Conservation (phyloP, 2,888 invertebrate genomes). For the Periphyllus acericola region DNA sequence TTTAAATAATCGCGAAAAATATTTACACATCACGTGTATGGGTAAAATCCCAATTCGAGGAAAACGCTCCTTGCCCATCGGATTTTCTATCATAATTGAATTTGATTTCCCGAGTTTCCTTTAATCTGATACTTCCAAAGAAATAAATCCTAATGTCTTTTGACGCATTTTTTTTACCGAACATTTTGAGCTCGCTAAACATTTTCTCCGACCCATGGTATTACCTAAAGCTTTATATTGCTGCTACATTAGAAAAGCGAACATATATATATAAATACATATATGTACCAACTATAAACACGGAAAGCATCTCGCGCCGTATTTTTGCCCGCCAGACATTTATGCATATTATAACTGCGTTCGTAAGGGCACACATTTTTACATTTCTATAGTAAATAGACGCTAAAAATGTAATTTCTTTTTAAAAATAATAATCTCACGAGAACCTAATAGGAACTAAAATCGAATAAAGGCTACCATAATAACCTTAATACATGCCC, state of each 20-base stretch:
- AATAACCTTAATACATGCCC: too few relatives aligned
- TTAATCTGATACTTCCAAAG: conserved; percentile 15
- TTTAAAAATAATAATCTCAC: too few relatives aligned
- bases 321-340: too few relatives aligned
- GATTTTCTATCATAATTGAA: conserved; percentile 13
- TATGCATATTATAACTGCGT: too few relatives aligned
- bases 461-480: too few relatives aligned
- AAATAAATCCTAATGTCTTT: not conserved
- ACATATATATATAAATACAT: too few relatives aligned
- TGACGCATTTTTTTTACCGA: not conserved
- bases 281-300: too few relatives aligned
- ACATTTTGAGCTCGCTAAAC: not conserved
- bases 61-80: not conserved
- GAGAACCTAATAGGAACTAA: too few relatives aligned
- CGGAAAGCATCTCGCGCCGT: too few relatives aligned
- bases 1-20: conserved; percentile 43
- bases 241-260: not conserved
- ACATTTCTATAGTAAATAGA: too few relatives aligned
- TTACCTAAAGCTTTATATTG: not conserved
- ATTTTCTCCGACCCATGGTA: not conserved
- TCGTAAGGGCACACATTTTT: too few relatives aligned
- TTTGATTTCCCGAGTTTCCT: not conserved
- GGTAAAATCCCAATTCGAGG: not conserved
- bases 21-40: conserved; percentile 7
- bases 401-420: too few relatives aligned